These are phyloP conservation scores for Luperina nickerlii DNA, from an alignment of 2,888 invertebrate genomes.

Conservation along the genomic window DNA sequence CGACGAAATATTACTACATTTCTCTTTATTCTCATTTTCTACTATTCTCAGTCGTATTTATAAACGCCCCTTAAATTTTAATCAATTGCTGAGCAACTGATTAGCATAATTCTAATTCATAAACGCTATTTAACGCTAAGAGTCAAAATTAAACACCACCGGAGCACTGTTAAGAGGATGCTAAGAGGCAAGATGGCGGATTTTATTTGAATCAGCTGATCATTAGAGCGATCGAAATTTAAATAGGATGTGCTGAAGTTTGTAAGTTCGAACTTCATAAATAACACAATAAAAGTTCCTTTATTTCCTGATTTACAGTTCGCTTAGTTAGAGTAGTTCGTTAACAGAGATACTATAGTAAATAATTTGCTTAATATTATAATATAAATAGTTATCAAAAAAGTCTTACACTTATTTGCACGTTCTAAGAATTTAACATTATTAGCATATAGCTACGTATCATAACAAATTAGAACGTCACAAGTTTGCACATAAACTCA, in stretches of 20 bases:
- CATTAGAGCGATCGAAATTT: not conserved
- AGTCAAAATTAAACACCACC: too few species aligned
- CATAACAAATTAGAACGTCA: not conserved
- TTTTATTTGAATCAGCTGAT: too few species aligned
- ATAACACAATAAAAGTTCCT: not conserved
- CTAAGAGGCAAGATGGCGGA: too few species aligned
- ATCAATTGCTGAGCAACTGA: too few species aligned
- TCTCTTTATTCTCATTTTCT: not conserved
- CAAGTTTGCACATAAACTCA: not conserved
- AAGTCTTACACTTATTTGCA: too few species aligned
- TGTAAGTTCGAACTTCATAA: not conserved
- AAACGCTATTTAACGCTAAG: too few species aligned
- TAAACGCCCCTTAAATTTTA: too few species aligned
- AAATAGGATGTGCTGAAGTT: not conserved
- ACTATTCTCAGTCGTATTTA: too few species aligned
- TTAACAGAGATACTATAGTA: not conserved
- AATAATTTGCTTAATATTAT: not conserved
- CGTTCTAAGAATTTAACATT: not conserved
- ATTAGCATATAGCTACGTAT: not conserved
- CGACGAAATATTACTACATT: not conserved
- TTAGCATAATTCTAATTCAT: too few species aligned
- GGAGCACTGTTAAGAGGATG: too few species aligned
- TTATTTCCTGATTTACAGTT: too few species aligned
- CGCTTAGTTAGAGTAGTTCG: too few species aligned
- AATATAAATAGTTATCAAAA: not conserved